A percentile compares a stretch with the other conserved stretches of the same genome.
Conservation (phyloP, 2,113 vertebrate genomes). For the Rhineura floridana region DNA sequence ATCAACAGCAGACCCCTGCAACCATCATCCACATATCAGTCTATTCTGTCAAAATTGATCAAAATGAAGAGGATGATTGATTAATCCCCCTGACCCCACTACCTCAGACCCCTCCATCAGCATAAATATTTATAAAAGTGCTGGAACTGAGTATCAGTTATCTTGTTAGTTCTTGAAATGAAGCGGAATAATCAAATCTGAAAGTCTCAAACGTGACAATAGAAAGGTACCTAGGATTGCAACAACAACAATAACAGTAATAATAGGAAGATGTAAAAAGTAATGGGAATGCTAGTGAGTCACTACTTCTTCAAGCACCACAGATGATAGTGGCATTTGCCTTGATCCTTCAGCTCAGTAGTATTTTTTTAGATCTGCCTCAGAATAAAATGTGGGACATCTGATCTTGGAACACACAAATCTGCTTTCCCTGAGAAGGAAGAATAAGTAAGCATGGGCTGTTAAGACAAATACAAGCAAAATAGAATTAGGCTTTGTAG, state of each 20-base stretch:
- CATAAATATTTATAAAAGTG: background rate
- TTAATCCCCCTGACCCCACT: too few species aligned
- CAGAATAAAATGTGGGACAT: constrained; percentile 63
- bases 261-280: background rate
- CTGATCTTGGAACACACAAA: constrained; percentile 66
- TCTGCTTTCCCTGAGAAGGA: constrained; percentile 66
- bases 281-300: background rate
- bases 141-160: too few species aligned
- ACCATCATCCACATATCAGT: too few species aligned
- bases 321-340: constrained; percentile 50
- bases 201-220: background rate
- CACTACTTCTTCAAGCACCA: constrained; percentile 57
- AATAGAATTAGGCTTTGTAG: background rate
- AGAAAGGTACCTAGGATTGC: background rate
- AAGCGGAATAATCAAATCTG: background rate
- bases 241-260: background rate
- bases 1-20: background rate
- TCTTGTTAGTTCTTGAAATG: background rate
- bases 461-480: constrained; percentile 51
- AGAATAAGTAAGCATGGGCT: constrained; percentile 64
- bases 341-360: constrained; percentile 54
- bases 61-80: background rate
- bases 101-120: background rate
- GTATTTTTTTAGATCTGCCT: constrained; percentile 58
- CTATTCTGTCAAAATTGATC: background rate